These are phyloP conservation scores for Pseudopodoces humilis DNA, from an alignment of 2,113 vertebrate genomes.

Conservation along the genomic window DNA sequence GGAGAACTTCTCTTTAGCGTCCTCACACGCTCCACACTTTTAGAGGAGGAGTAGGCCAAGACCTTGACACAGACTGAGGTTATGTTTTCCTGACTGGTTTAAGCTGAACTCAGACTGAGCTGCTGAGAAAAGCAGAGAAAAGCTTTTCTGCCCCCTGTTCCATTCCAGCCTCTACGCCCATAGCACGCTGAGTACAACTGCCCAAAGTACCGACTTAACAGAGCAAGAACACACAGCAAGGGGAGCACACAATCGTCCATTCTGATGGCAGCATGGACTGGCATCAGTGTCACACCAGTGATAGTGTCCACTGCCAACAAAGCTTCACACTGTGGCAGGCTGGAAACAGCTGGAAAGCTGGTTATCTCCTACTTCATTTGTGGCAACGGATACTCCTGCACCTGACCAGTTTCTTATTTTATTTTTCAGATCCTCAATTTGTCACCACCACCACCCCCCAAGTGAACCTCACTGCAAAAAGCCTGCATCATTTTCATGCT, in stretches of 20 bases:
- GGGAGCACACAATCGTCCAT: background rate
- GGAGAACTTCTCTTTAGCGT: background rate
- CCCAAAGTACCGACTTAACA: background rate
- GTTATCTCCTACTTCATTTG: background rate
- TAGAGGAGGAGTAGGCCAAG: background rate
- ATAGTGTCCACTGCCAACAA: background rate
- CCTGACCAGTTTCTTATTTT: background rate
- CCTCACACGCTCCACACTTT: background rate
- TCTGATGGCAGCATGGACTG: background rate
- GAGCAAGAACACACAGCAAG: fast-evolving
- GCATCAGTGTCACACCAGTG: background rate
- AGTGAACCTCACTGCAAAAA: background rate
- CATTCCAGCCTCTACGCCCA: fast-evolving
- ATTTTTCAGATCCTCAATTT: background rate
- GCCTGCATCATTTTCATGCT: background rate
- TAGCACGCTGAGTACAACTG: background rate
- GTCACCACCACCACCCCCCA: fast-evolving
- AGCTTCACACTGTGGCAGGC: background rate
- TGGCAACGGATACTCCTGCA: background rate
- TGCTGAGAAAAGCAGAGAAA: background rate
- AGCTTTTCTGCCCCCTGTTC: background rate
- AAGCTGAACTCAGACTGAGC: background rate
- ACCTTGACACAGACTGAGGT: background rate
- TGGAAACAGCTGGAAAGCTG: background rate
- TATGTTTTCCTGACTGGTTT: background rate